These are phyloP conservation scores for Aurelia sp. DNA, from an alignment of 30 jellyfish, hydroid and myxozoan genomes.

Conservation along the genomic window DNA sequence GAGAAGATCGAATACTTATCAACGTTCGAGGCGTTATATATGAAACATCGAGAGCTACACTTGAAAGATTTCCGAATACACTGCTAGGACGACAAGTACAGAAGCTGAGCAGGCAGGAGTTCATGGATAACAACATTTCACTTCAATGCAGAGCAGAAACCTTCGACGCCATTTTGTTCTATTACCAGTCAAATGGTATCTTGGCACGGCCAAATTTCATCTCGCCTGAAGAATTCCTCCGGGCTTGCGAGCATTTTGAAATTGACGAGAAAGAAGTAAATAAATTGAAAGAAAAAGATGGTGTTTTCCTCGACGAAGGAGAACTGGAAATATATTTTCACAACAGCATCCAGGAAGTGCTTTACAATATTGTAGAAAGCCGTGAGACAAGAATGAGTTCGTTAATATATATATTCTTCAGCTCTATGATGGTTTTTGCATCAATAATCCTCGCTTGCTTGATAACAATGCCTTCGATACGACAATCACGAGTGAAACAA, in stretches of 20 bases:
- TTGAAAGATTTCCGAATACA: constrained; percentile 81
- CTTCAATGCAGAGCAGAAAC: constrained; percentile 70
- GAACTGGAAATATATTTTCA: background rate
- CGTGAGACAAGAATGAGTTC: constrained; percentile 5
- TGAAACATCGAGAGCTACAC: constrained; percentile 82
- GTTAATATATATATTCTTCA: background rate
- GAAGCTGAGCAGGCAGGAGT: constrained; percentile 7
- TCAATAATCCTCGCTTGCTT: constrained; percentile 45
- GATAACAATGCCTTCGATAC: constrained; percentile 45
- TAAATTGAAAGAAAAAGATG: constrained; percentile 54
- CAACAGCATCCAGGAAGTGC: constrained; percentile 14
- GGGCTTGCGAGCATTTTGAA: constrained; percentile 77
- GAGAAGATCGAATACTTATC: constrained; percentile 34
- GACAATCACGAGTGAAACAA: background rate
- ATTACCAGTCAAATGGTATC: constrained; percentile 84
- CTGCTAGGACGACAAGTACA: constrained; percentile 60
- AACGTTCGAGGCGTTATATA: constrained; percentile 70
- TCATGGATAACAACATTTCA: background rate
- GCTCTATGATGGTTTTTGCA: constrained; percentile 23
- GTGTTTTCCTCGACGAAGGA: constrained; percentile 6
- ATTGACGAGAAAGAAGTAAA: constrained; percentile 48
- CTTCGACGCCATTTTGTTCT: constrained; percentile 85
- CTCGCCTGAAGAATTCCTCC: constrained; percentile 69
- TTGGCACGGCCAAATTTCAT: constrained; percentile 76
- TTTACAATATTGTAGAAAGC: constrained; percentile 30